Evolutionary conservation across 1,140 invertebrate species (phyloP).

Genomic region (Ridgeia piscesae): DNA sequence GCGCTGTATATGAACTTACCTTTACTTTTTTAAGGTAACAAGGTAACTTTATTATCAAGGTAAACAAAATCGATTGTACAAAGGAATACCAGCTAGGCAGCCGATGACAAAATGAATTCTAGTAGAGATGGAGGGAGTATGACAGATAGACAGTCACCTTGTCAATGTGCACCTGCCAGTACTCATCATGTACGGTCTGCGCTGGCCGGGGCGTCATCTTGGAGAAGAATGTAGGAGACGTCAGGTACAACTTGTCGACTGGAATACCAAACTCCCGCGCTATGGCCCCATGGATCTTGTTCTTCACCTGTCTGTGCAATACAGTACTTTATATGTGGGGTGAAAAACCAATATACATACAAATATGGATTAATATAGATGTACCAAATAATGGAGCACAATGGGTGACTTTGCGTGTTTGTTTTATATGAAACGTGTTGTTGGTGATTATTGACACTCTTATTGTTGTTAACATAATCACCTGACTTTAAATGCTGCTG

Average conservation of each 20-base stretch:
- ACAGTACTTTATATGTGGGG: too few species aligned
- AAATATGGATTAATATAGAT: too few species aligned
- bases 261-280: constrained; percentile 75
- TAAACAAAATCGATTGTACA: not conserved
- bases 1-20: too few species aligned
- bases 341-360: not conserved
- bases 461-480: too few species aligned
- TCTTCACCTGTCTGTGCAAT: constrained; percentile 67
- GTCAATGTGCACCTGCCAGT: constrained; percentile 85
- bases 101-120: not conserved
- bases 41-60: too few species aligned
- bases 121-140: not conserved
- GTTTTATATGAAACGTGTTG: too few species aligned
- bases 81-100: not conserved
- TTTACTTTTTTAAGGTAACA: too few species aligned
- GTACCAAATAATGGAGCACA: not conserved
- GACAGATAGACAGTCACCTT: constrained; percentile 64
- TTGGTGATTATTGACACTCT: too few species aligned
- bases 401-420: too few species aligned
- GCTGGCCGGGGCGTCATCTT: constrained; percentile 70
- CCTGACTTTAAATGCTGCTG: not conserved
- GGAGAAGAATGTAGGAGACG: constrained; percentile 84
- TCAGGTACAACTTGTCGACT: constrained; percentile 70
- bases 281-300: constrained; percentile 76
- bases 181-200: constrained; percentile 78